Conservation (phyloP, 2,888 invertebrate species). For the Pelosia muscerda region DNA sequence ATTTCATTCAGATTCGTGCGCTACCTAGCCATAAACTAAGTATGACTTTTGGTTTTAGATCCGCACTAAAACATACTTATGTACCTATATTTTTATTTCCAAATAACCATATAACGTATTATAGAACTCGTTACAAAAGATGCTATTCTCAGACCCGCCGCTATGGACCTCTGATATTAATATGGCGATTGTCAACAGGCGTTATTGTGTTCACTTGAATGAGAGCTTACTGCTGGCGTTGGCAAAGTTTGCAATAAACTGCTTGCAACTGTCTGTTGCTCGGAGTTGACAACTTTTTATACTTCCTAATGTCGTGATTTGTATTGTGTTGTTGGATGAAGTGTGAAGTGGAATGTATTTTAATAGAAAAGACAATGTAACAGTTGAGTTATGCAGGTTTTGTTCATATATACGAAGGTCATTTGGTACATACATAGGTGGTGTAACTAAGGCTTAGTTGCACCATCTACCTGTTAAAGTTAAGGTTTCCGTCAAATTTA, state of each 20-base stretch:
- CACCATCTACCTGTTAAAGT: too few species aligned
- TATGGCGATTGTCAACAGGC: slow-evolving; percentile 36
- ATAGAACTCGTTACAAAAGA: background rate
- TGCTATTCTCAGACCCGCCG: background rate
- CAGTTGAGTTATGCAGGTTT: background rate
- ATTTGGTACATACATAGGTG: too few species aligned
- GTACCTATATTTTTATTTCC: background rate
- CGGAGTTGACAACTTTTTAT: slow-evolving; percentile 4
- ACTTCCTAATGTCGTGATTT: slow-evolving; percentile 10
- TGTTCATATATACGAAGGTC: background rate
- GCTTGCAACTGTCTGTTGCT: slow-evolving; percentile 4
- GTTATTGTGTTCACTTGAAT: slow-evolving; percentile 40
- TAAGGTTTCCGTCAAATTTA: too few species aligned
- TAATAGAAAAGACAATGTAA: background rate
- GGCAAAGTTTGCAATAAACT: slow-evolving; percentile 21
- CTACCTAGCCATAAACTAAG: too few species aligned
- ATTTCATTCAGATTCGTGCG: too few species aligned
- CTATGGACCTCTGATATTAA: slow-evolving; percentile 16
- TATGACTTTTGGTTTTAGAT: too few species aligned
- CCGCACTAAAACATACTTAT: background rate
- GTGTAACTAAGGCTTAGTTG: too few species aligned
- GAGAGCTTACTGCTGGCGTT: slow-evolving; percentile 33
- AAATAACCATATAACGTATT: background rate
- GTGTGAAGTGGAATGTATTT: background rate
- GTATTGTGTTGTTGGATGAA: background rate